Conservation (phyloP, 1,140 invertebrate genomes). For the Alviniconcha marisindica region DNA sequence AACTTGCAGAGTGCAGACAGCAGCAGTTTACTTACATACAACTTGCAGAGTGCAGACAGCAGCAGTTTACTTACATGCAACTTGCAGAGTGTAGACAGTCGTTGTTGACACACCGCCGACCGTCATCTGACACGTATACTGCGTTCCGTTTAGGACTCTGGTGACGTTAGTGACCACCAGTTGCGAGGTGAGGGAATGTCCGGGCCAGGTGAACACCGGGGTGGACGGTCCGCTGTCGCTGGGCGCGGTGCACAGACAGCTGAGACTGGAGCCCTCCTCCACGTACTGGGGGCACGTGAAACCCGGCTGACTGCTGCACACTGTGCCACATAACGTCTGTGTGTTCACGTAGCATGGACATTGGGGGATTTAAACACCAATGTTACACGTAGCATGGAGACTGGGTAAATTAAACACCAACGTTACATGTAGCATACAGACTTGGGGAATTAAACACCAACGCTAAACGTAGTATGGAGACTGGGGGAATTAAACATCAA, state of each 20-base stretch:
- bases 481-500: too few relatives aligned
- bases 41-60: too few relatives aligned
- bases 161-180: constrained; percentile 4
- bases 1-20: too few relatives aligned
- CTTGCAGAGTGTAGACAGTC: not conserved
- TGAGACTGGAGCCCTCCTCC: not conserved
- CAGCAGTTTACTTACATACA: too few relatives aligned
- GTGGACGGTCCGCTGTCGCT: not conserved
- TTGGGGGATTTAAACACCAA: too few relatives aligned
- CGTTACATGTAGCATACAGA: too few relatives aligned
- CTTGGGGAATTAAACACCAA: too few relatives aligned
- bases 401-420: too few relatives aligned
- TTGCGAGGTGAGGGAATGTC: not conserved
- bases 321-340: not conserved
- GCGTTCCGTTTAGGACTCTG: not conserved
- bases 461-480: too few relatives aligned
- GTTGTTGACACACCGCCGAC: not conserved
- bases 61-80: constrained; percentile 22
- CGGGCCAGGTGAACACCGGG: not conserved
- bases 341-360: too few relatives aligned
- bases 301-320: not conserved
- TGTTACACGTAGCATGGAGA: too few relatives aligned
- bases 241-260: not conserved
- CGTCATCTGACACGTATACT: constrained; percentile 1
- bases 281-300: not conserved